These are phyloP conservation scores for Falco rusticolus DNA, from an alignment of 2,797 vertebrate genomes.

Conservation along the genomic window DNA sequence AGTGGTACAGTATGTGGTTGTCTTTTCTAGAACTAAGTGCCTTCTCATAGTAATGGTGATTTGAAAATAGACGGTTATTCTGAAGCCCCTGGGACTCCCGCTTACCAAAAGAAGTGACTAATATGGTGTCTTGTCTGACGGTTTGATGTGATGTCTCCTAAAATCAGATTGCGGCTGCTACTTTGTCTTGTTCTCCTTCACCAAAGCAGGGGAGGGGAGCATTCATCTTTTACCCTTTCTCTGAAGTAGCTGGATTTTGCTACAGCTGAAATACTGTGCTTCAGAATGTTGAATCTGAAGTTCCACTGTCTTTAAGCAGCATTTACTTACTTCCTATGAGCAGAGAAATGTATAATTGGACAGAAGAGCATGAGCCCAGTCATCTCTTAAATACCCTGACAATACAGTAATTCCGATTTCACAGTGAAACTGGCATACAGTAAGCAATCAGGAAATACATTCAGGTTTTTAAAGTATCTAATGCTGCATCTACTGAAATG, in stretches of 20 bases:
- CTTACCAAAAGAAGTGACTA: not conserved
- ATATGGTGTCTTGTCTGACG: not conserved
- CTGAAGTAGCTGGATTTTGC: slow-evolving; percentile 6
- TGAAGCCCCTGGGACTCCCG: not conserved
- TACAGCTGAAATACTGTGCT: not conserved
- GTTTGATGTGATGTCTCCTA: not conserved
- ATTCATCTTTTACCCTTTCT: not conserved
- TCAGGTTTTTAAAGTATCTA: not conserved
- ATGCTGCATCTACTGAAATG: not conserved
- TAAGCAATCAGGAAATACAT: not conserved
- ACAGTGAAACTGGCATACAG: not conserved
- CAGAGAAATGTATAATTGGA: not conserved
- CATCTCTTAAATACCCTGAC: not conserved
- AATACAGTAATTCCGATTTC: not conserved
- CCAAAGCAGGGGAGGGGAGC: not conserved
- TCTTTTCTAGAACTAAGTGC: slow-evolving; percentile 14
- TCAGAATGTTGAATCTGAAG: not conserved
- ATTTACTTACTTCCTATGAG: not conserved
- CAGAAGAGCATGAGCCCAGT: not conserved
- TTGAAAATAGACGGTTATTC: not conserved
- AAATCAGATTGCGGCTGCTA: not conserved
- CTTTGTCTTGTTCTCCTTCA: not conserved
- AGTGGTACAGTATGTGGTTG: slow-evolving; percentile 92
- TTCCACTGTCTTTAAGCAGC: not conserved
- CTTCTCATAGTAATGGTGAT: not conserved